Percentiles rank a stretch among this genome's conserved stretches.
Evolutionary conservation across 1,140 invertebrate species (phyloP).

Genomic region (Neuroterus valhalla): DNA sequence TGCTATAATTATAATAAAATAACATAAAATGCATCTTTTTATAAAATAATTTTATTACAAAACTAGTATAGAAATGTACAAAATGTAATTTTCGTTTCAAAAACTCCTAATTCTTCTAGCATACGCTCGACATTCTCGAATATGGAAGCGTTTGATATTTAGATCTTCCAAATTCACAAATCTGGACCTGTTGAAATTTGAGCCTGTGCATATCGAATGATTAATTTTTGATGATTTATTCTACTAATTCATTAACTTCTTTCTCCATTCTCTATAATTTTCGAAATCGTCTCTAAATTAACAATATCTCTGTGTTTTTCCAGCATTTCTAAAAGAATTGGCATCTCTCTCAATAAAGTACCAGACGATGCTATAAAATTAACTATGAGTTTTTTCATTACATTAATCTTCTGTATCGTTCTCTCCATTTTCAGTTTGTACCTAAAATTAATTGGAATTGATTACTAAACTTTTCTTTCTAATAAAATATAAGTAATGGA

Average conservation of each 20-base stretch:
- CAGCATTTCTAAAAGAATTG: slow-evolving; percentile 50
- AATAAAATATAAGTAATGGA: neutral
- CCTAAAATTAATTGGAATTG: slow-evolving; percentile 45
- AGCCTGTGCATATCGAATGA: neutral
- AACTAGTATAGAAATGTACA: no score
- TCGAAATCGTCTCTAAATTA: slow-evolving; percentile 46
- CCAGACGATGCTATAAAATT: slow-evolving; percentile 56
- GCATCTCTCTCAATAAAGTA: slow-evolving; percentile 38
- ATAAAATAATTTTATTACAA: no score
- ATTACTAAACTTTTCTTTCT: slow-evolving; percentile 28
- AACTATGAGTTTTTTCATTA: slow-evolving; percentile 62
- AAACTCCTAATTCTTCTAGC: no score
- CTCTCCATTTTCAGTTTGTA: slow-evolving; percentile 53
- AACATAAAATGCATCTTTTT: no score
- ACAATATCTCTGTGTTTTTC: slow-evolving; percentile 56
- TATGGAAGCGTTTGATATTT: no score
- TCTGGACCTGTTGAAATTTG: no score
- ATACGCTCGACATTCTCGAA: no score
- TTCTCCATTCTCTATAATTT: neutral
- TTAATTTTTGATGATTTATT: neutral
- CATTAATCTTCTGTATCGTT: slow-evolving; percentile 57
- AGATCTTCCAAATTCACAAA: no score
- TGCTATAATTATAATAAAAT: no score
- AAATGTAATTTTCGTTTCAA: no score
- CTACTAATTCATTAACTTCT: neutral